Base-by-base conservation (phyloP, 2,797 vertebrate species). In the Nannoperca obscura region DNA sequence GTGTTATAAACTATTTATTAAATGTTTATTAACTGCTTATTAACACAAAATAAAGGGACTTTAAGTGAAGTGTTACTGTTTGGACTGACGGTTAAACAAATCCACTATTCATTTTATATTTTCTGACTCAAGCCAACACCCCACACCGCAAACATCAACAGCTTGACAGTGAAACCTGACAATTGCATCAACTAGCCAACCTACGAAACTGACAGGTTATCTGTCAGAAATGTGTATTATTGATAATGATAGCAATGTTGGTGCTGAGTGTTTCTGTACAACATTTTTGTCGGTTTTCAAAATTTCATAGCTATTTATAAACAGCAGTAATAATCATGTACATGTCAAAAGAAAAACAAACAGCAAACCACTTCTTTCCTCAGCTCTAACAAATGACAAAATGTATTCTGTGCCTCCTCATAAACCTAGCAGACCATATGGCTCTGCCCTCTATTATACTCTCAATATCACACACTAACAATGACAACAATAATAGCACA, bases 401-500 rank as follows among this genome's bases (percentile, higher is more conserved):
- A 87, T 79, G 49, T 65, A 76, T 87, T 88, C 57, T 84, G 87
- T 81, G 78, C 61, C 67, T 87, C 82, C 79, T 81, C 78, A 72
- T 81, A 83, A 81, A 72, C 78, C 62, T 22, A 44, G 62, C 70
- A 81, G 60, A 66, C 79, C 85, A 84, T 60, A 80, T 88, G 81
- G 87, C 81, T 91, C 64, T 91, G 90, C 87, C 92, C 92, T 93
- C 88, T 87, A 93, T 94, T 91, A 93, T 74, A 87, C 49, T 78
- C 82, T 86, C 81, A 87, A 92, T 92, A 94, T 92, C 92, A 92
- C 85, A 65, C 81, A 85, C 88, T 83, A 91, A 92, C 91, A 92
- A 88, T 90, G 88, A 93, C 92, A 93, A 94, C 91, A 94, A 93
- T 91, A 92, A 93, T 89, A 83, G 91, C 86, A 65, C 30, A 47